Conservation (phyloP, 2,888 invertebrate genomes). For the Ceramica pisi region DNA sequence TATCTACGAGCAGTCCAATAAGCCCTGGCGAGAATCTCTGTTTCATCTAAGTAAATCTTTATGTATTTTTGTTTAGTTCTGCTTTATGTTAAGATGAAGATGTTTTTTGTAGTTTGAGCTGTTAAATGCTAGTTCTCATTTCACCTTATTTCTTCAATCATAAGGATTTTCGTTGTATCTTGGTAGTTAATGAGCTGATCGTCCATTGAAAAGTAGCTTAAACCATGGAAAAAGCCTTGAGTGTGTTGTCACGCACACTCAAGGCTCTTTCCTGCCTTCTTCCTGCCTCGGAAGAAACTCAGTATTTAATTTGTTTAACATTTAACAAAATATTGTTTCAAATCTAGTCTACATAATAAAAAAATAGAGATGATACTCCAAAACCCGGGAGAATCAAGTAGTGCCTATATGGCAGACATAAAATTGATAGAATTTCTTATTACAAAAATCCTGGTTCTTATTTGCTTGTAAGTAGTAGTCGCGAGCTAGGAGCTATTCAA, state of each 20-base stretch:
- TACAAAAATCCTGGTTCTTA: constrained; percentile 46
- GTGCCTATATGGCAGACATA: constrained; percentile 8
- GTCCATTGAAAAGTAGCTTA: background rate
- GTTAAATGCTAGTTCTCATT: background rate
- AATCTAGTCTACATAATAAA: background rate
- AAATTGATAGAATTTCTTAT: constrained; percentile 27
- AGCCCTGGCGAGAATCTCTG: constrained; percentile 76
- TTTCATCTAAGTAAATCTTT: constrained; percentile 76
- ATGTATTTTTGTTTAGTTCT: constrained; percentile 62
- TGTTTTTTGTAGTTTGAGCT: constrained; percentile 21
- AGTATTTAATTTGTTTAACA: background rate
- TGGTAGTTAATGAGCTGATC: background rate
- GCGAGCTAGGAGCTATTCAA: constrained; percentile 67
- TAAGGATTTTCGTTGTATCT: background rate
- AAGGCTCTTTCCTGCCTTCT: no score
- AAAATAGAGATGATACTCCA: background rate
- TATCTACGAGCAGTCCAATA: constrained; percentile 84
- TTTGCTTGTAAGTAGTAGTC: constrained; percentile 55
- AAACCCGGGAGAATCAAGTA: background rate
- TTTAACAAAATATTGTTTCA: background rate
- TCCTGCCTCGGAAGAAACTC: background rate
- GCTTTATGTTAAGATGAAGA: constrained; percentile 43
- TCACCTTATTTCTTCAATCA: background rate
- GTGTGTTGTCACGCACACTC: no score
- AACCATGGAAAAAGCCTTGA: background rate